Percentiles rank a stretch among this genome's conserved stretches.
Conservation (phyloP, 2,797 vertebrate genomes). For the Decapterus maruadsi region DNA sequence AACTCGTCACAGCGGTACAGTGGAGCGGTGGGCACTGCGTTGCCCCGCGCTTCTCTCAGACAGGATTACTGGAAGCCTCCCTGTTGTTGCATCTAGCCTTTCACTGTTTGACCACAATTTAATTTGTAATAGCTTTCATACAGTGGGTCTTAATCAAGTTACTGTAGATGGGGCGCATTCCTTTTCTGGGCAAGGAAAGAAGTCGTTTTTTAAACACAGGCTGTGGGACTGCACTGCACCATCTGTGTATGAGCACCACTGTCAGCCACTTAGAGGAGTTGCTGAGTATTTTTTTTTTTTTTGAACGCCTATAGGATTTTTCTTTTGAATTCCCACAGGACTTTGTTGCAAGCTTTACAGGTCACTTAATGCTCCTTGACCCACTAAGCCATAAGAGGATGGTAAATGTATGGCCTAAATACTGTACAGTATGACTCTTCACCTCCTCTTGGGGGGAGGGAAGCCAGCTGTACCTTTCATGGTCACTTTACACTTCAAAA, state of each 20-base stretch:
- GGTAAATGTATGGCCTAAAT: slow-evolving; percentile 62
- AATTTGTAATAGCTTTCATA: slow-evolving; percentile 64
- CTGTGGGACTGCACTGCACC: slow-evolving; percentile 33
- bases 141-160: slow-evolving; percentile 69
- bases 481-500: slow-evolving; percentile 45
- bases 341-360: slow-evolving; percentile 40
- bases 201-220: slow-evolving; percentile 24
- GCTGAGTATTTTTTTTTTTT: not conserved
- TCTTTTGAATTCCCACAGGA: slow-evolving; percentile 44
- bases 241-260: slow-evolving; percentile 44
- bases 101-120: slow-evolving; percentile 56
- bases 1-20: slow-evolving; percentile 72
- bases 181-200: slow-evolving; percentile 26
- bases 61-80: slow-evolving; percentile 65
- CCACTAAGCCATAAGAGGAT: slow-evolving; percentile 64
- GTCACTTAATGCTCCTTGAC: slow-evolving; percentile 66
- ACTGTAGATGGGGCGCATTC: slow-evolving; percentile 29
- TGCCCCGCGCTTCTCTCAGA: slow-evolving; percentile 47
- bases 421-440: slow-evolving; percentile 25
- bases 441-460: slow-evolving; percentile 6
- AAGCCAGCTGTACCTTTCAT: slow-evolving; percentile 40
- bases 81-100: slow-evolving; percentile 55
- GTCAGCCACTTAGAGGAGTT: slow-evolving; percentile 35
- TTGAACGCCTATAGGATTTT: slow-evolving; percentile 42
- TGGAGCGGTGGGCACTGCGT: slow-evolving; percentile 34